Conservation (phyloP, 2,888 invertebrate genomes). For the Sarcophaga variegata region DNA sequence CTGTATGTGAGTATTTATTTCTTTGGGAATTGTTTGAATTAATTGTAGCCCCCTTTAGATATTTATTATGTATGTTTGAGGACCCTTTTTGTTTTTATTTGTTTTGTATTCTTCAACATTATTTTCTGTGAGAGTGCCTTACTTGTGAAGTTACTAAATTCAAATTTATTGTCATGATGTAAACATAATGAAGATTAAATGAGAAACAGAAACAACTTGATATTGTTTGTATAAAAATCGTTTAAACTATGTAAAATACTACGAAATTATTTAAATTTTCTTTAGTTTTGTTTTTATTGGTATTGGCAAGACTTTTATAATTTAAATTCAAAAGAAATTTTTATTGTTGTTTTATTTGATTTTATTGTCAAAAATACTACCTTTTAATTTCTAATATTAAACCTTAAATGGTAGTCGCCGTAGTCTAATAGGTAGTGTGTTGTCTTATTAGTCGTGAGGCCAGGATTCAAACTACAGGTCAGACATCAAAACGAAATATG, state of each 20-base stretch:
- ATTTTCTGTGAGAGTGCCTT: neutral
- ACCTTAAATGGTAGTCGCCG: too few species aligned
- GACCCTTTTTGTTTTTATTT: slow-evolving; percentile 26
- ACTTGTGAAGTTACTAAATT: slow-evolving; percentile 23
- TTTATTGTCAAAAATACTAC: slow-evolving; percentile 10
- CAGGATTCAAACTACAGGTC: too few species aligned
- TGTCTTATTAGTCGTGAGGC: too few species aligned
- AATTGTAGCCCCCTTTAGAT: slow-evolving; percentile 13
- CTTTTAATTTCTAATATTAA: neutral
- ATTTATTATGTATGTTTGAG: slow-evolving; percentile 18
- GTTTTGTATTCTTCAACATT: neutral
- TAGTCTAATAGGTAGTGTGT: too few species aligned
- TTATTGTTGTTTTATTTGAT: neutral
- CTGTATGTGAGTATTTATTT: slow-evolving; percentile 37
- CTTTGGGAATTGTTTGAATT: slow-evolving; percentile 10
- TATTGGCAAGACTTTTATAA: slow-evolving; percentile 5
- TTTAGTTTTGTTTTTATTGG: neutral
- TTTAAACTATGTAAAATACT: slow-evolving; percentile 5
- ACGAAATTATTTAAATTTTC: slow-evolving; percentile 5
- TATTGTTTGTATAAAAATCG: neutral
- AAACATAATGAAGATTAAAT: slow-evolving; percentile 19
- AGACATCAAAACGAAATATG: too few species aligned
- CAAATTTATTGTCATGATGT: slow-evolving; percentile 28
- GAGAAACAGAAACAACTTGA: slow-evolving; percentile 20
- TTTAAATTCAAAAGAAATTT: slow-evolving; percentile 28